These are phyloP conservation scores for Oligia fasciuncula DNA, from an alignment of 2,888 invertebrate genomes.

Conservation along the genomic window DNA sequence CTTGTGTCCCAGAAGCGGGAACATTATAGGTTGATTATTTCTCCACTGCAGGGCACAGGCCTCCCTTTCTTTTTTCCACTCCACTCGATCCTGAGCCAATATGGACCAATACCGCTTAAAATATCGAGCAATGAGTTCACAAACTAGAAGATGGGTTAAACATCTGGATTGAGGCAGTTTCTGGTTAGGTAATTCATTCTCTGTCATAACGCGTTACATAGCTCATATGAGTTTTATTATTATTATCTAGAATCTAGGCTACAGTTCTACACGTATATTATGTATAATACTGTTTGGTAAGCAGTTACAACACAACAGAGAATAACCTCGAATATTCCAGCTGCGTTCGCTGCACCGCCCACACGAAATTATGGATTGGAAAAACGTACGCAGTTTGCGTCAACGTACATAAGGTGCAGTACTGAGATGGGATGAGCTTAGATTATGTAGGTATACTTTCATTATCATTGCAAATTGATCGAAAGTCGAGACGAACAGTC, in stretches of 20 bases:
- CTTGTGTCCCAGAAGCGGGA: neutral
- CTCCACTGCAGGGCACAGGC: neutral
- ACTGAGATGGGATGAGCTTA: conserved; percentile 13
- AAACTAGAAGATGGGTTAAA: conserved; percentile 11
- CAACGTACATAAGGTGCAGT: conserved; percentile 2
- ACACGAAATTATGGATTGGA: conserved; percentile 43
- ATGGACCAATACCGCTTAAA: neutral
- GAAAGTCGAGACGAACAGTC: conserved; percentile 53
- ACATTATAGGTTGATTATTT: neutral
- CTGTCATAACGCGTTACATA: conserved; percentile 54
- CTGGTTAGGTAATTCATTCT: conserved; percentile 34
- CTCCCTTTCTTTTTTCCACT: neutral
- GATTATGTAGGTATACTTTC: conserved; percentile 32
- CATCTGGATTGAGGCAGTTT: conserved; percentile 19
- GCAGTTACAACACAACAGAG: conserved; percentile 53
- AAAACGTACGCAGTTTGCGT: conserved; percentile 49
- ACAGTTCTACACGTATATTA: conserved; percentile 49
- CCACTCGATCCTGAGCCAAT: neutral
- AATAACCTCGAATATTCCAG: conserved; percentile 59
- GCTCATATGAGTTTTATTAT: conserved; percentile 48
- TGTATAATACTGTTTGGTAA: conserved; percentile 56
- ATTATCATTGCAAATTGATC: conserved; percentile 59
- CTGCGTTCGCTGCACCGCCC: conserved; percentile 51
- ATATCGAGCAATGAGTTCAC: neutral
- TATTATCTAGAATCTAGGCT: conserved; percentile 60